These are phyloP conservation scores for Drosophila kokeensis DNA, from an alignment of 2,888 invertebrate species.

Conservation along the genomic window DNA sequence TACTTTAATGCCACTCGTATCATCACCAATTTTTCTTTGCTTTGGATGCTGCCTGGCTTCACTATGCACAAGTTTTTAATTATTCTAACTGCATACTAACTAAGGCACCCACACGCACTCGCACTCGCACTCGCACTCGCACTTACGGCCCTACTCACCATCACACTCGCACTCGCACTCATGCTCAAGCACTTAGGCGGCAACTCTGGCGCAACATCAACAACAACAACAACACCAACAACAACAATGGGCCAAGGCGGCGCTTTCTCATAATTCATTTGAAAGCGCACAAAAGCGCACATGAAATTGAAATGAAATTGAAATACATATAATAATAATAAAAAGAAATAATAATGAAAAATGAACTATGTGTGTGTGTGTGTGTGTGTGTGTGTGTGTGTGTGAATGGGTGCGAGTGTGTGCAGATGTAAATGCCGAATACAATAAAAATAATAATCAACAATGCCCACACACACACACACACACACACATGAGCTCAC, in stretches of 20 bases:
- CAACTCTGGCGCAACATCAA: conserved; percentile 21
- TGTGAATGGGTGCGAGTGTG: conserved; percentile 8
- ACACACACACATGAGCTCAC: conserved; percentile 40
- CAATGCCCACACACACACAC: conserved; percentile 57
- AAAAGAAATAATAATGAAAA: conserved; percentile 71
- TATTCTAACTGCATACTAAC: conserved; percentile 70
- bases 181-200: conserved; percentile 3
- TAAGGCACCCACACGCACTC: conserved; percentile 32
- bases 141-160: neutral
- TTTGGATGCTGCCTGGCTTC: conserved; percentile 9
- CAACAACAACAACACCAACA: conserved; percentile 37
- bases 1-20: neutral
- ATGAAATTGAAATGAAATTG: conserved; percentile 70
- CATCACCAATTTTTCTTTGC: conserved; percentile 21
- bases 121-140: conserved; percentile 6
- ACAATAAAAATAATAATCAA: conserved; percentile 78
- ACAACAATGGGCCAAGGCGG: conserved; percentile 71
- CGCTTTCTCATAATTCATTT: conserved; percentile 77
- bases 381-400: conserved; percentile 5
- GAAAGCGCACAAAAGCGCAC: conserved; percentile 74
- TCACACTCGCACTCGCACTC: conserved; percentile 8
- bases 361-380: conserved; percentile 40
- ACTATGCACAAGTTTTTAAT: conserved; percentile 62
- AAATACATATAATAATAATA: conserved; percentile 63
- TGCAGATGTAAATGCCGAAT: conserved; percentile 70